Percentiles rank a stretch among this genome's conserved stretches.
Evolutionary conservation across 2,888 invertebrate genomes (phyloP).

Genomic region (Chaetogeoica ovagalla): DNA sequence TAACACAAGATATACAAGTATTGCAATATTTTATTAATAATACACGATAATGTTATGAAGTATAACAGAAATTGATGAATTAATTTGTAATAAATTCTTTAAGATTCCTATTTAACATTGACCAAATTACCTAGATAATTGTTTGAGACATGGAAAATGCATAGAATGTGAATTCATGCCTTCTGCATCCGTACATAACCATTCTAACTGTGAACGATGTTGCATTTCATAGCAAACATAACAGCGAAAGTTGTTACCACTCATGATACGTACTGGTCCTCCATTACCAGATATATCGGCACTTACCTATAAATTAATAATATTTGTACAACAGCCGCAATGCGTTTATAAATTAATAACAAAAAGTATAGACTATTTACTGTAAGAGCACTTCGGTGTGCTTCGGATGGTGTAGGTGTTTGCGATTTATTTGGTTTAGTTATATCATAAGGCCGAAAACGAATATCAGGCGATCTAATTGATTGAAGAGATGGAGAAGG

Average conservation of each 20-base stretch:
- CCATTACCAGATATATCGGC: conserved; percentile 41
- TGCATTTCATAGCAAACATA: conserved; percentile 80
- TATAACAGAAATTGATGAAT: too few species aligned
- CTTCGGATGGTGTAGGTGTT: conserved; percentile 29
- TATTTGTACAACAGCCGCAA: not conserved
- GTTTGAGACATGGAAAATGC: conserved; percentile 84
- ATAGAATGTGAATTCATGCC: conserved; percentile 90
- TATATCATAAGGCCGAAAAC: conserved; percentile 67
- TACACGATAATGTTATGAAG: too few species aligned
- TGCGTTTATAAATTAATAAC: not conserved
- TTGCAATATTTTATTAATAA: too few species aligned
- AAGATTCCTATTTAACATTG: not conserved
- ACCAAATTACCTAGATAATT: conserved; percentile 52
- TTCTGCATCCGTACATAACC: conserved; percentile 83
- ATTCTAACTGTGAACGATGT: conserved; percentile 80
- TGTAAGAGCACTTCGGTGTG: conserved; percentile 34
- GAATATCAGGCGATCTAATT: conserved; percentile 66
- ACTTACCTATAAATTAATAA: conserved; percentile 16
- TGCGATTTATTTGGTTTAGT: conserved; percentile 56
- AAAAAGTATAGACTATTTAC: conserved; percentile 20
- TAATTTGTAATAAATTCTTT: not conserved
- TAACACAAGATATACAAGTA: too few species aligned
- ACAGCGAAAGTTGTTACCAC: conserved; percentile 64
- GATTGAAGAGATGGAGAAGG: conserved; percentile 57
- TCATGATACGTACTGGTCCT: conserved; percentile 42